Base-by-base conservation (phyloP, 2,113 vertebrate species). In the Pollachius pollachius region DNA sequence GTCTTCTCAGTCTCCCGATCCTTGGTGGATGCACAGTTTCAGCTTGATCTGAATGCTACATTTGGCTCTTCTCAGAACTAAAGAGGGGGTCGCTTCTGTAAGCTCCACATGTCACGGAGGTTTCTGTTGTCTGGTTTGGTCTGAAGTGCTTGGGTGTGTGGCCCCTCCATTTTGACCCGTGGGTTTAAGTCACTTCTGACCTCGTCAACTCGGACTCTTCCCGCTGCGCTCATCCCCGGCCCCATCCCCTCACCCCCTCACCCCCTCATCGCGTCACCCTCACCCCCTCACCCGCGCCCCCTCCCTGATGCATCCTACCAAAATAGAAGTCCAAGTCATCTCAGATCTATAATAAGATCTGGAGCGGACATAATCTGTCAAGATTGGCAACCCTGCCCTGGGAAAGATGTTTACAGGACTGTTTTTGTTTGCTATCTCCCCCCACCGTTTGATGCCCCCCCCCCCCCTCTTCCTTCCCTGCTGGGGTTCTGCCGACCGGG, bases 371-470 rank as follows among this genome's bases (percentile, higher is more conserved):
- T 65, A 81, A 73, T 81, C 66, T 64, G 78, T 82, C 57, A 72
- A 72, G 67, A 71, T 15, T 68, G 81, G 66, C 30, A 64, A 69
- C 84, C 67, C 57, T 59, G 81, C 83, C 75, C 77, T 18, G 15
- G 73, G 80, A 63, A 8, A 81, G 37, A 64, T 69, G 60, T 27
- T 59, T 30, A 61, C 27, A n/a, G 34, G 2, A 52, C 25, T 23
- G 19, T 34, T 15, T 41, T 27, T 37, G 13, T 58, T 34, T 19
- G 25, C 67, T 68, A 18, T 25, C 6, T 11, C 30, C 25, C 41
- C 23, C 25, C 37, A 8, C 1, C 41, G 9, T 48, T 9, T 13
- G 9, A 9, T 74, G 34, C 77, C 77, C 78, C 78, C 78, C 70
- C 75, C 70, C 80, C 77, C 9, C 23, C 34, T 15, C 67, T 11